A percentile compares a stretch with the other conserved stretches of the same genome.
These are phyloP conservation scores for Drosophila sturtevanti DNA, from an alignment of 1,140 invertebrate genomes.

Conservation along the genomic window DNA sequence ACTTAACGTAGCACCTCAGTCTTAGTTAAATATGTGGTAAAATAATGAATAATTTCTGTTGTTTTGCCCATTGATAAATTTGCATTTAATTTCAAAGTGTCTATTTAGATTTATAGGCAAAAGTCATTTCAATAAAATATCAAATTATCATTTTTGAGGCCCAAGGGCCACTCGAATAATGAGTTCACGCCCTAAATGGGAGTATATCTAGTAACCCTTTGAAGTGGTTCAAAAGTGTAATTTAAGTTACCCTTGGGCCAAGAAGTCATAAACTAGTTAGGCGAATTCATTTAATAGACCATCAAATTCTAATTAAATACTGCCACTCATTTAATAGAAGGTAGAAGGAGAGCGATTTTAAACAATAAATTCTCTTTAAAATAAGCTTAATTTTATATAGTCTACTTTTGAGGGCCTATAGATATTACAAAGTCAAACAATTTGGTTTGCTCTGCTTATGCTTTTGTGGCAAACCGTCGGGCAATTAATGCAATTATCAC, in stretches of 20 bases:
- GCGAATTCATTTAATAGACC: constrained; percentile 20
- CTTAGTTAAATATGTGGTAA: not conserved
- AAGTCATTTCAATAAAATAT: constrained; percentile 36
- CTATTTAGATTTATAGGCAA: constrained; percentile 21
- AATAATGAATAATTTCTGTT: constrained; percentile 63
- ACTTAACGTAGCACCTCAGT: constrained; percentile 29
- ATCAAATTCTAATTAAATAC: constrained; percentile 44
- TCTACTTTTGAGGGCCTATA: not conserved
- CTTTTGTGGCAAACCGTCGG: constrained; percentile 51
- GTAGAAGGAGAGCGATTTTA: not conserved
- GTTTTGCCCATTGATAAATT: constrained; percentile 41
- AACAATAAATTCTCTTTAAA: not conserved
- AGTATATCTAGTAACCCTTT: constrained; percentile 20
- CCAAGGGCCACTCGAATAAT: constrained; percentile 45
- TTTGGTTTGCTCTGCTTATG: not conserved
- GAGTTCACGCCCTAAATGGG: constrained; percentile 23
- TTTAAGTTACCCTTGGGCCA: constrained; percentile 10
- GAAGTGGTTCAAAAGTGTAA: constrained; percentile 38
- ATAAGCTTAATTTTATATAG: not conserved
- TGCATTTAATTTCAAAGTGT: constrained; percentile 66
- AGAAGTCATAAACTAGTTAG: constrained; percentile 43
- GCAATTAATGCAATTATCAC: constrained; percentile 75
- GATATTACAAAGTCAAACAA: not conserved
- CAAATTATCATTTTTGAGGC: constrained; percentile 51
- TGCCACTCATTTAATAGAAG: not conserved